These are phyloP conservation scores for Coreius guichenoti DNA, from an alignment of 2,797 vertebrate species.

Conservation along the genomic window DNA sequence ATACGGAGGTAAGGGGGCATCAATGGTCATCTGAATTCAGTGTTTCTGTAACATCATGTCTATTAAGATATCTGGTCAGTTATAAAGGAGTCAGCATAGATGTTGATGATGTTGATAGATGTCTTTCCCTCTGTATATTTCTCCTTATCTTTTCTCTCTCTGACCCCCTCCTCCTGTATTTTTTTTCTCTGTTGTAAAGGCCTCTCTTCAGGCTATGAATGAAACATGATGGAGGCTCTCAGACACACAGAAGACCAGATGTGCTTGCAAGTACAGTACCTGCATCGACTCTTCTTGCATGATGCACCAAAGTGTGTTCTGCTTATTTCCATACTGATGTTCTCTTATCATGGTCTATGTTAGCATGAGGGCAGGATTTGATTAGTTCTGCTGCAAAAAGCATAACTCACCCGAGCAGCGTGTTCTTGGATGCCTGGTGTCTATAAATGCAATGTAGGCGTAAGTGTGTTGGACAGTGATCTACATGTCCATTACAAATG, in stretches of 20 bases:
- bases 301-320: slow-evolving; percentile 35
- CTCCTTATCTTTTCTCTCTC: slow-evolving; percentile 16
- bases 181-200: slow-evolving; percentile 17
- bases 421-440: slow-evolving; percentile 28
- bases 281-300: slow-evolving; percentile 9
- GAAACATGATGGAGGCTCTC: slow-evolving; percentile 48
- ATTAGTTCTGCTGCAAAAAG: slow-evolving; percentile 72
- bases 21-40: not conserved
- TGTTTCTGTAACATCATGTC: not conserved
- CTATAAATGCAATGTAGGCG: slow-evolving; percentile 67
- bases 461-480: slow-evolving; percentile 70
- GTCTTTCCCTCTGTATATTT: not conserved
- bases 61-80: not conserved
- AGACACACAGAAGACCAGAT: slow-evolving; percentile 6
- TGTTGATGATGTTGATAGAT: no score
- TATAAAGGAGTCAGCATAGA: not conserved
- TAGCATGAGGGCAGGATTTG: slow-evolving; percentile 66
- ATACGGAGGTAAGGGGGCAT: not conserved
- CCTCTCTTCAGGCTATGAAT: slow-evolving; percentile 35
- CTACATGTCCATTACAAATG: slow-evolving; percentile 76
- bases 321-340: slow-evolving; percentile 5
- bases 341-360: slow-evolving; percentile 18
- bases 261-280: slow-evolving; percentile 4
- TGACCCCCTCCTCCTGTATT: slow-evolving; percentile 1
- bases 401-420: slow-evolving; percentile 66